Percentiles rank a stretch among this genome's conserved stretches.
Evolutionary conservation across 2,113 vertebrate genomes (phyloP).

Genomic region (Heterocephalus glaber): DNA sequence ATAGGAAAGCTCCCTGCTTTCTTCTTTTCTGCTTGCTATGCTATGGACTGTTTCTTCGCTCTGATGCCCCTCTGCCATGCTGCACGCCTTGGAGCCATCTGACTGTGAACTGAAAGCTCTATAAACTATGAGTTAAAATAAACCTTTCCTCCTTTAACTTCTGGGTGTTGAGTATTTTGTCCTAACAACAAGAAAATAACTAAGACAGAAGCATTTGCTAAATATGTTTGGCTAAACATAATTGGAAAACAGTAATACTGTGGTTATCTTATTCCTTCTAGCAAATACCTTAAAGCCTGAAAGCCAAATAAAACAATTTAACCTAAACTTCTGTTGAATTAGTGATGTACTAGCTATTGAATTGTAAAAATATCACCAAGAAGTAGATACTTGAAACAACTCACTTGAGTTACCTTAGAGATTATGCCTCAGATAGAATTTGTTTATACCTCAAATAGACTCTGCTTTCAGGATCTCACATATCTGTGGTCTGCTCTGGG

Average conservation of each 20-base stretch:
- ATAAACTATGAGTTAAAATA: neutral
- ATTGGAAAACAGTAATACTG: neutral
- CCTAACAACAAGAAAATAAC: neutral
- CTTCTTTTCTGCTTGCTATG: neutral
- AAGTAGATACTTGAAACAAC: neutral
- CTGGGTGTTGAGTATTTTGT: neutral
- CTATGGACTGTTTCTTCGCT: neutral
- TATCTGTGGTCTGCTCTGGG: neutral
- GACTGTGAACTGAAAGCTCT: neutral
- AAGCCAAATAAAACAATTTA: neutral
- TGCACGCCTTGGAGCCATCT: neutral
- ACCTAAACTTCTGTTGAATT: neutral
- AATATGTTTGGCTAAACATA: neutral
- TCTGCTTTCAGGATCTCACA: neutral
- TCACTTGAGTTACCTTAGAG: neutral
- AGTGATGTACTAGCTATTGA: neutral
- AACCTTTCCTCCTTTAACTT: neutral
- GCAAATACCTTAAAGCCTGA: neutral
- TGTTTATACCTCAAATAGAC: neutral
- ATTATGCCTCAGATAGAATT: neutral
- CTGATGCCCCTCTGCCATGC: neutral
- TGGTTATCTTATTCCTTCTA: neutral
- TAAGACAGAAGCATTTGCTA: neutral
- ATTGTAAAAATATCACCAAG: neutral
- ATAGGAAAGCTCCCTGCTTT: neutral